Evolutionary conservation across 2,113 vertebrate genomes (phyloP), one percentile per base, ranked within the genome.

Genomic region (Gasterosteus nipponicus): DNA sequence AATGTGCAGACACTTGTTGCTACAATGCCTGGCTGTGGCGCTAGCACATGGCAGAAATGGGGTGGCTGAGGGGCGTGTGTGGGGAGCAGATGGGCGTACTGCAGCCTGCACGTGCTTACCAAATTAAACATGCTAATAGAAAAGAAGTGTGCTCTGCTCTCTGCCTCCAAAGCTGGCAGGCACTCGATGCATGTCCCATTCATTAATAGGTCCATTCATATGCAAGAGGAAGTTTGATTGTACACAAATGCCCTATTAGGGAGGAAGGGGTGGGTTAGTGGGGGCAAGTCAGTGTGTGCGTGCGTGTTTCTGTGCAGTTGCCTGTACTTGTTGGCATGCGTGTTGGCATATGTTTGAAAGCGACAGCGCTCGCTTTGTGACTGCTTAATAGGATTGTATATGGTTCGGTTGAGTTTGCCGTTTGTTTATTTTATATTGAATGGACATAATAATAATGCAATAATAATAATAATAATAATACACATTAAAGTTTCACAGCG

Each of bases 1-100:
- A 92, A 93, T 93, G 91, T 88, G 86, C 66, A 91, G 89, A 92
- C 94, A 95, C 94, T 95, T 95, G 94, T 95, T 94, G 94, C 91
- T 73, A 88, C 87, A 90, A 87, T 77, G 84, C 53, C 86, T 64
- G 90, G 91, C 93, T 94, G 93, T 93, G 93, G 90, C 91, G 61
- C 86, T 86, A 74, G 84, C 87, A 76, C 84, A 90, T 86, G 86
- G 88, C 61, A 80, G 72, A 77, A 68, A 71, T 9, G 58, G 77
- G 84, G 75, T 1, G 41, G 68, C 64, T 26, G 44, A 78, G 81
- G 74, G 82, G 75, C 12, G 70, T 72, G 73, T 76, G 80, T 53
- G 71, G 56, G 63, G 57, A 89, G 75, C 88, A 90, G 89, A 90
- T 87, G 87, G 89, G 83, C 83, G 83, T 61, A 86, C 89, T 86